Evolutionary conservation across 2,888 invertebrate genomes (phyloP).

Genomic region (Nineta flava): DNA sequence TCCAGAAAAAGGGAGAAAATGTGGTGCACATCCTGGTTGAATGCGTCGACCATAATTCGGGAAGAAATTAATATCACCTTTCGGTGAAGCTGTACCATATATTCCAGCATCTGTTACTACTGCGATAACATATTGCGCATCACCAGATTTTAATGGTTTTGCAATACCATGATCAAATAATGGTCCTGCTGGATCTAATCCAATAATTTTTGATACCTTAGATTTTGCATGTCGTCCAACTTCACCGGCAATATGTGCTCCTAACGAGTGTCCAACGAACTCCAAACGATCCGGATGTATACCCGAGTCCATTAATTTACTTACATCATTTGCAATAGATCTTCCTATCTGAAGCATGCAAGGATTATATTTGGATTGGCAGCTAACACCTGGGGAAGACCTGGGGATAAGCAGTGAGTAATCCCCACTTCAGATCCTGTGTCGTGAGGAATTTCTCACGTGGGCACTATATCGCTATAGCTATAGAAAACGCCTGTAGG

Average conservation of each 20-base stretch:
- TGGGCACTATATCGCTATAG: too few species aligned
- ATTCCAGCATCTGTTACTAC: background rate
- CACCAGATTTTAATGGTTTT: background rate
- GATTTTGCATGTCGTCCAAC: background rate
- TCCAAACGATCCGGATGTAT: too few species aligned
- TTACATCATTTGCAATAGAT: too few species aligned
- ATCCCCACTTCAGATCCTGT: too few species aligned
- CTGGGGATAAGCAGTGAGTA: too few species aligned
- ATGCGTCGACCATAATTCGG: background rate
- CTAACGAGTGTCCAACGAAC: slow-evolving; percentile 1
- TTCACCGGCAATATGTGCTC: slow-evolving; percentile 4
- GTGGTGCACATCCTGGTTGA: background rate
- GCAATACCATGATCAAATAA: slow-evolving; percentile 18
- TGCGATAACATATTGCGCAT: background rate
- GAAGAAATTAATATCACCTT: background rate
- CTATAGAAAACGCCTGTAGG: too few species aligned
- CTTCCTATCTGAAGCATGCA: too few species aligned
- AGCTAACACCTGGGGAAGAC: too few species aligned
- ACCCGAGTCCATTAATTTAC: too few species aligned
- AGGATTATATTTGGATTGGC: too few species aligned
- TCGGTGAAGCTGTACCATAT: background rate
- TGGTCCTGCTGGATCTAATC: slow-evolving; percentile 26
- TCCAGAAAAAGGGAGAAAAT: background rate
- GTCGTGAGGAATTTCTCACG: too few species aligned
- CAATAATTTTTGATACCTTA: slow-evolving; percentile 20